Conservation (phyloP, 2,888 invertebrate species). For the Lepidochrysops patricia region DNA sequence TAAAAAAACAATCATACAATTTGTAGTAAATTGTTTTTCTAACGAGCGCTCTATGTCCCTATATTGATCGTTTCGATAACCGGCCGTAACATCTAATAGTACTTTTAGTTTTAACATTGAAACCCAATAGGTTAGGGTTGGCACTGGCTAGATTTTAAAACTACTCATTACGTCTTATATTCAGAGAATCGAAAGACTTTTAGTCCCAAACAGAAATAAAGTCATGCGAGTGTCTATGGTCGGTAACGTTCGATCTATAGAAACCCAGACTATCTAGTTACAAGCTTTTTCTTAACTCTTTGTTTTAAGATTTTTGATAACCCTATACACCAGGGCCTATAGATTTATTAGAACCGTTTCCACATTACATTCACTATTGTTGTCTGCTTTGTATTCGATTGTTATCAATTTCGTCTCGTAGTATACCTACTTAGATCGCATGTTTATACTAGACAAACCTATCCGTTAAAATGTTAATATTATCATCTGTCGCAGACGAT, state of each 20-base stretch:
- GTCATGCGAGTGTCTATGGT: no score
- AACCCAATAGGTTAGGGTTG: neutral
- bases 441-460: neutral
- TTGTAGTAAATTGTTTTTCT: neutral
- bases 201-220: no score
- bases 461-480: neutral
- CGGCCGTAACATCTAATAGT: neutral
- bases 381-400: neutral
- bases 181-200: no score
- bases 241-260: no score
- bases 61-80: neutral
- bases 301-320: no score
- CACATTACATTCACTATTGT: neutral
- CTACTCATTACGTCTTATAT: no score
- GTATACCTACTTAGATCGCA: neutral
- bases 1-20: neutral
- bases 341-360: neutral
- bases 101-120: neutral
- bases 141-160: neutral
- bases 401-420: neutral
- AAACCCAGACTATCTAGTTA: no score
- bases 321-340: neutral
- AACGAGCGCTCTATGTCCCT: neutral
- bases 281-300: no score
- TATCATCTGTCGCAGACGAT: neutral